Percentiles rank a stretch among this genome's conserved stretches.
Conservation (phyloP, 2,888 invertebrate species). For the Eristalis tenax region DNA sequence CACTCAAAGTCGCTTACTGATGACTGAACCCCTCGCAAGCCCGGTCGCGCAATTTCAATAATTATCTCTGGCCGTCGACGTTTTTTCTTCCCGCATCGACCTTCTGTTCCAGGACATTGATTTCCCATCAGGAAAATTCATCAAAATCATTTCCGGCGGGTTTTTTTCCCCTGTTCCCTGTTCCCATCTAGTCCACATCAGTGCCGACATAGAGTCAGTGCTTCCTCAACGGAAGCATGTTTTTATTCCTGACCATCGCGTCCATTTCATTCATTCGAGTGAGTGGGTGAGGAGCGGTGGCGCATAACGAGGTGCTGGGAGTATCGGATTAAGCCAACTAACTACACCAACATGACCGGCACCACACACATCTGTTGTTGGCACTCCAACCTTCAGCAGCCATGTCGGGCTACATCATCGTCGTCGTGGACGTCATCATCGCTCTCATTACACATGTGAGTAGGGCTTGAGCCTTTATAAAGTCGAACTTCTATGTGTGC, state of each 20-base stretch:
- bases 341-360: slow-evolving; percentile 18
- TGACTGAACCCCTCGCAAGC: background rate
- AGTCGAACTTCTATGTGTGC: slow-evolving; percentile 1
- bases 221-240: slow-evolving; percentile 12
- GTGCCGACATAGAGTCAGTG: background rate
- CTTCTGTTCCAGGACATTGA: slow-evolving; percentile 69
- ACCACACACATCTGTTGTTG: slow-evolving; percentile 48
- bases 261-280: background rate
- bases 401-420: slow-evolving; percentile 36
- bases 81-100: slow-evolving; percentile 41
- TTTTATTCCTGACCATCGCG: slow-evolving; percentile 36
- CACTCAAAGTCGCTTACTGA: background rate
- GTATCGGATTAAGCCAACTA: slow-evolving; percentile 58
- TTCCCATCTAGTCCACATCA: background rate
- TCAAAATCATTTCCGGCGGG: slow-evolving; percentile 64
- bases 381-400: slow-evolving; percentile 14
- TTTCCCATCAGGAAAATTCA: slow-evolving; percentile 72
- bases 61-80: slow-evolving; percentile 46
- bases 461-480: slow-evolving; percentile 52
- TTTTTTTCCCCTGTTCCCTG: slow-evolving; percentile 3
- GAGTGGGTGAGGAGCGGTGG: background rate
- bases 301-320: slow-evolving; percentile 25
- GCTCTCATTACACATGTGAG: slow-evolving; percentile 55
- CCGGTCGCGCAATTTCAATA: slow-evolving; percentile 40
- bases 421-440: slow-evolving; percentile 27